These are phyloP conservation scores for Periphyllus acericola DNA, from an alignment of 2,888 invertebrate genomes.

Conservation along the genomic window DNA sequence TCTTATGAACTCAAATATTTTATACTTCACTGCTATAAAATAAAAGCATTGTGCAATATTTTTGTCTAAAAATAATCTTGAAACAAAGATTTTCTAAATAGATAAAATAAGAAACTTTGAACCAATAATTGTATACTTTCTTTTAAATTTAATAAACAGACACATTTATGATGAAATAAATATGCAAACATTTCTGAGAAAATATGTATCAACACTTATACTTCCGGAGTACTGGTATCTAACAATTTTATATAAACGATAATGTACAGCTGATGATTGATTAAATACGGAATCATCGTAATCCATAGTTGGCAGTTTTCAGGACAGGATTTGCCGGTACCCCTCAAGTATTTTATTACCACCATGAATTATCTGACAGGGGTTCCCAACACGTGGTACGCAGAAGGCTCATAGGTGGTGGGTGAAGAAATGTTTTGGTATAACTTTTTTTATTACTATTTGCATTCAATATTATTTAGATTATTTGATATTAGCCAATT, in stretches of 20 bases:
- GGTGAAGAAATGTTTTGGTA: too few species aligned
- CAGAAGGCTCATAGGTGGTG: too few species aligned
- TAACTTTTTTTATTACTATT: too few species aligned
- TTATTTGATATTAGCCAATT: too few species aligned
- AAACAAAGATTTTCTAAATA: background rate
- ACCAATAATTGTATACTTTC: background rate
- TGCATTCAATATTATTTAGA: too few species aligned
- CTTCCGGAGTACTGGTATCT: background rate
- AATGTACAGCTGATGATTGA: background rate
- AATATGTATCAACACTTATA: background rate
- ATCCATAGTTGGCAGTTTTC: too few species aligned
- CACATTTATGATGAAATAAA: slow-evolving; percentile 12
- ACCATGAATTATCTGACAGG: too few species aligned
- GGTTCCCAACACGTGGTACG: too few species aligned
- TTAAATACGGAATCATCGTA: background rate
- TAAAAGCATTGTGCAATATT: background rate
- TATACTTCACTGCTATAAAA: slow-evolving; percentile 3
- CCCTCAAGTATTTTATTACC: too few species aligned
- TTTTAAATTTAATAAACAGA: background rate
- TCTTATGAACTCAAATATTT: background rate
- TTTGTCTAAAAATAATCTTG: background rate
- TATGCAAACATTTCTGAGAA: background rate
- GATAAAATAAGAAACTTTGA: background rate
- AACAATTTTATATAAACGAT: too few species aligned
- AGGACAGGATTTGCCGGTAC: too few species aligned